Base-by-base conservation (phyloP, 2,888 invertebrate species). In the Hesperia comma region DNA sequence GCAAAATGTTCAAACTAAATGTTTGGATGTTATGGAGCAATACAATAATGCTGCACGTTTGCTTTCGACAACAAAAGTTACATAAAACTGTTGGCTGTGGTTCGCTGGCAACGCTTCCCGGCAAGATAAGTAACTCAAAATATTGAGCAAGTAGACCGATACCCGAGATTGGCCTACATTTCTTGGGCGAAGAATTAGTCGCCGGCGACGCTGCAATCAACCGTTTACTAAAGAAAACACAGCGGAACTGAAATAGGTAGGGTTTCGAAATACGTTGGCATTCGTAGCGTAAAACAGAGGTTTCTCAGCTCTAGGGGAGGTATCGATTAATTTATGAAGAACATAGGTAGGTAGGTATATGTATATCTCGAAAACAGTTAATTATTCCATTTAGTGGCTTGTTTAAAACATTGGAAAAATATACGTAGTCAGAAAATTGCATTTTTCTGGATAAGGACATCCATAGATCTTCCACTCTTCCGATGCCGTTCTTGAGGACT, bases 51-150 rank as follows among this genome's bases (percentile, higher is more conserved):
- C 37, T 74, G 73, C 85, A 84, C 82, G 83, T 86, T 87, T 85
- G 81, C 85, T 91, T 90, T 91, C 90, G 79, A 88, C 86, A 91
- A 88, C 85, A 87, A 85, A 51, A 86, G 88, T 92, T 92, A 90
- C 86, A 90, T 90, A 88, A 91, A 90, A 82, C 79, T 75, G 83
- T 85, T 85, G 84, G 84, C 86, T 79, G 84, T 83, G 82, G 81
- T 81, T 80, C 77, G 88, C 83, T 88, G 90, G 87, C 87, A 88
- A 84, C 82, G 79, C 80, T 85, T 89, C 85, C 89, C 84, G 83
- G 77, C 82, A 79, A 86, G 88, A 88, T 90, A 88, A 86, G 84
- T 88, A 84, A 85, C 85, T 84, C 82, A 77, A 71, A 75, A 78
- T 82, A 86, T 91, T 91, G 89, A 86, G 91, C 90, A 92, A 91